Percentiles rank a stretch among this genome's conserved stretches.
Evolutionary conservation across 2,797 vertebrate species (phyloP).

Genomic region (Babyrousa celebensis): DNA sequence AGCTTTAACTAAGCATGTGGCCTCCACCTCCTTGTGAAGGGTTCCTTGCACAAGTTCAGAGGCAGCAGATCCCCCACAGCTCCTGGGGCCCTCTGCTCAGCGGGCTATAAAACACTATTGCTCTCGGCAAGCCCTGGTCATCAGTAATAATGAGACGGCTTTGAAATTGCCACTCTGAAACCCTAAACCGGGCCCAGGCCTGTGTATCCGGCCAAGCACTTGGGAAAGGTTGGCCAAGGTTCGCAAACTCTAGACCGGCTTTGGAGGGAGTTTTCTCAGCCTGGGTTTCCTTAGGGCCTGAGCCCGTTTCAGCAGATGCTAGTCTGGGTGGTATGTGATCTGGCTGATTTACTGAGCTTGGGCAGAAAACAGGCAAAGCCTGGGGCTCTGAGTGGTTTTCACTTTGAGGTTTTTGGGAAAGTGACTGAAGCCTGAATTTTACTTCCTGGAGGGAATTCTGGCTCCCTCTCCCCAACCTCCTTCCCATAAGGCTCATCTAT

Average conservation of each 20-base stretch:
- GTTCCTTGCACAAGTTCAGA: constrained; percentile 65
- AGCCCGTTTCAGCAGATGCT: constrained; percentile 70
- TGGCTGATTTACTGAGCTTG: constrained; percentile 70
- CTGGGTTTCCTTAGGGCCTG: constrained; percentile 70
- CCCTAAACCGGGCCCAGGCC: constrained; percentile 82
- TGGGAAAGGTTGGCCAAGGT: constrained; percentile 86
- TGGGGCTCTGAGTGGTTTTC: constrained; percentile 69
- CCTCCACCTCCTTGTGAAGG: background rate
- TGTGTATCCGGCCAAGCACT: constrained; percentile 70
- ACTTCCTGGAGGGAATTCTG: constrained; percentile 67
- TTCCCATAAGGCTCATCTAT: constrained; percentile 68
- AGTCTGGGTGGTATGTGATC: constrained; percentile 71
- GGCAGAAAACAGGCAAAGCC: constrained; percentile 75
- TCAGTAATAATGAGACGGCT: constrained; percentile 83
- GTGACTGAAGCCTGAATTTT: constrained; percentile 71
- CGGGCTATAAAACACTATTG: constrained; percentile 82
- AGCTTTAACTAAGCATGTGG: constrained; percentile 24
- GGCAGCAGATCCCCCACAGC: constrained; percentile 67
- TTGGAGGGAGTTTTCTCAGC: constrained; percentile 64
- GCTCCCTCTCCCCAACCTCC: constrained; percentile 5
- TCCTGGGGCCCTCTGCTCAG: constrained; percentile 69
- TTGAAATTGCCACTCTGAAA: constrained; percentile 87
- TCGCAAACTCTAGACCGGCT: constrained; percentile 58
- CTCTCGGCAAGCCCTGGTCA: constrained; percentile 77
- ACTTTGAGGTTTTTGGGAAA: constrained; percentile 78